Percentiles rank a stretch among this genome's conserved stretches.
phyloP scores from a whole-genome alignment of 2,888 invertebrate genomes.

The Coremacera marginata region DNA sequence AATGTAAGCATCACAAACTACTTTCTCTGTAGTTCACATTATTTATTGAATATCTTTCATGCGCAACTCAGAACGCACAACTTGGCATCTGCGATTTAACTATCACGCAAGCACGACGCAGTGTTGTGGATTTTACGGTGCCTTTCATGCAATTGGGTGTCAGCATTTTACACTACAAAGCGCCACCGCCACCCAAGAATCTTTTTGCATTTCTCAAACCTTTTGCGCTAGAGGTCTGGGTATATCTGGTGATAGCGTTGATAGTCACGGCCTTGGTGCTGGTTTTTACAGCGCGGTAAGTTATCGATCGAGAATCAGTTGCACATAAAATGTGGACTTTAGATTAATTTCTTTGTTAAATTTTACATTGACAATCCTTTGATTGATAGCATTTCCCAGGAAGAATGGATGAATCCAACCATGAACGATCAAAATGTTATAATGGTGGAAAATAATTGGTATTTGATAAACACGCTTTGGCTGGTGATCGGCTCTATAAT shows the following conservation, averaged over 20 bases:
- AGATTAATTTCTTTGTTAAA: not conserved
- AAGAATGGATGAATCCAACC: constrained; percentile 93
- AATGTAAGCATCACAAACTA: constrained; percentile 72
- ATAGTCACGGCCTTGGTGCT: constrained; percentile 84
- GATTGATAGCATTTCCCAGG: constrained; percentile 41
- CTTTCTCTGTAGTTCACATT: not conserved
- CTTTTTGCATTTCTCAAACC: constrained; percentile 91
- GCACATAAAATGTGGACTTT: too few relatives aligned
- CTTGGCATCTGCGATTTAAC: constrained; percentile 96
- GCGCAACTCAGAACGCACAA: constrained; percentile 86
- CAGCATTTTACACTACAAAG: constrained; percentile 85
- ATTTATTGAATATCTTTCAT: not conserved
- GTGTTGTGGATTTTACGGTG: constrained; percentile 92
- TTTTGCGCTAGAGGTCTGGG: constrained; percentile 87
- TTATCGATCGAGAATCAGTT: too few relatives aligned
- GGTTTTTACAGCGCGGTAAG: constrained; percentile 81
- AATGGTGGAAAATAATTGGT: constrained; percentile 91
- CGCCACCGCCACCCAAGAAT: constrained; percentile 79
- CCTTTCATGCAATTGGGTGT: constrained; percentile 98
- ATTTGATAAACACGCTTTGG: constrained; percentile 91
- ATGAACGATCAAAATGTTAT: constrained; percentile 82
- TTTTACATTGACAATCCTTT: not conserved
- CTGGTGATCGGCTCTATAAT: constrained; percentile 91
- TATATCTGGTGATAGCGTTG: constrained; percentile 88
- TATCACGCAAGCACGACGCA: constrained; percentile 92